Evolutionary conservation across 2,888 invertebrate species (phyloP).

Genomic region (Plebejus argus): DNA sequence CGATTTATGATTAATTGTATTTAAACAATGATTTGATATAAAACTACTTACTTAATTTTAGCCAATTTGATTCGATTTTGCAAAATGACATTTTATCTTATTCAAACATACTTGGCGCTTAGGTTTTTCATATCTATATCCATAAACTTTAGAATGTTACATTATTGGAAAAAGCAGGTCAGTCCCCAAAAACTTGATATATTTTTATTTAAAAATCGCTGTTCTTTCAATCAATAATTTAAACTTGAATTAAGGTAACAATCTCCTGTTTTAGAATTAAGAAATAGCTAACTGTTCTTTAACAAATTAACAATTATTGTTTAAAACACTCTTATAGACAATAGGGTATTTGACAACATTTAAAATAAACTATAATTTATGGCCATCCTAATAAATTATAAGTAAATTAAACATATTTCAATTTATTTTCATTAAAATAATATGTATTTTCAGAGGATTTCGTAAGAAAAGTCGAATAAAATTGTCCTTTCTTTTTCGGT

Average conservation of each 20-base stretch:
- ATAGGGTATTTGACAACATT: no score
- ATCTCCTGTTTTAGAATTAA: background rate
- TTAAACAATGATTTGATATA: slow-evolving; percentile 22
- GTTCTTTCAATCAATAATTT: background rate
- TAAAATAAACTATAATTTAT: no score
- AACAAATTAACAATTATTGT: slow-evolving; percentile 7
- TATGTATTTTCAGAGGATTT: no score
- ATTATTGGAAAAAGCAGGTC: background rate
- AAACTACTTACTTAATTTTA: slow-evolving; percentile 23
- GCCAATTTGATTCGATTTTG: slow-evolving; percentile 5
- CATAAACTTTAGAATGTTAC: background rate
- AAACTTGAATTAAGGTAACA: background rate
- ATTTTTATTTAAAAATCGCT: background rate
- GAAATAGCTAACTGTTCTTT: slow-evolving; percentile 1
- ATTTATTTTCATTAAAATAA: no score
- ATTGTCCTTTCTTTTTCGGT: no score
- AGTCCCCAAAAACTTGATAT: background rate
- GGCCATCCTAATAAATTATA: no score
- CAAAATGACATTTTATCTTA: background rate
- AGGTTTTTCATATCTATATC: background rate
- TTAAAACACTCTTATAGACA: slow-evolving; percentile 16
- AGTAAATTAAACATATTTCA: no score
- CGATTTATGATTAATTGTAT: slow-evolving; percentile 14
- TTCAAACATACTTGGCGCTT: background rate
- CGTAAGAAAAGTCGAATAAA: no score